These are phyloP conservation scores for Spialia ferax DNA, from an alignment of 2,888 invertebrate genomes.

Conservation along the genomic window DNA sequence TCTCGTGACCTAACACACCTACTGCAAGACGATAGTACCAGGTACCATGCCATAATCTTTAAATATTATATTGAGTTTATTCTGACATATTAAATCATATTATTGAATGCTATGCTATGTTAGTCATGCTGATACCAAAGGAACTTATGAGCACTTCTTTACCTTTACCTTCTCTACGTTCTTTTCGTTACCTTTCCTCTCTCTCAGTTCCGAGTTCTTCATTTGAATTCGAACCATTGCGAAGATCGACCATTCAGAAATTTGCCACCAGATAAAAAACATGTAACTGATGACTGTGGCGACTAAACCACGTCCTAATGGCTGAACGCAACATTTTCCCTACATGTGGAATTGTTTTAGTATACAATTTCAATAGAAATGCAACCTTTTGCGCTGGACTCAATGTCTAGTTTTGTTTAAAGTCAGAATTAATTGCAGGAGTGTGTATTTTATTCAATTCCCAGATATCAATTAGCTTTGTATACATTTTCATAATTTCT, in stretches of 20 bases:
- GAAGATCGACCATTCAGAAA: constrained; percentile 19
- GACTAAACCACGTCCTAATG: constrained; percentile 17
- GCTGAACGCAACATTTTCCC: constrained; percentile 5
- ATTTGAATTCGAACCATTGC: constrained; percentile 10
- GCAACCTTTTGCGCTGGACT: background rate
- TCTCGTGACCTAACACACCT: too few relatives aligned
- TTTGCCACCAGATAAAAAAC: constrained; percentile 25
- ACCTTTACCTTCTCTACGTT: too few relatives aligned
- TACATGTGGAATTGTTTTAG: constrained; percentile 6
- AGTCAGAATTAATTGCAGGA: background rate
- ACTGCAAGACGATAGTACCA: too few relatives aligned
- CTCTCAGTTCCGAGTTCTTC: too few relatives aligned
- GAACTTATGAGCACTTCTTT: too few relatives aligned
- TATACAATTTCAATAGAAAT: background rate
- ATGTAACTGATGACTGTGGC: constrained; percentile 21
- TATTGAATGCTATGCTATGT: too few relatives aligned
- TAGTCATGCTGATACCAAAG: too few relatives aligned
- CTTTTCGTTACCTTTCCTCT: too few relatives aligned
- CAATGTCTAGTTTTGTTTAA: constrained; percentile 1
- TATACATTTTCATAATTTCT: constrained; percentile 27
- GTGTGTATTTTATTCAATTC: constrained; percentile 18
- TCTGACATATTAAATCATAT: too few relatives aligned
- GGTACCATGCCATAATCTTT: too few relatives aligned
- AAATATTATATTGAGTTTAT: too few relatives aligned
- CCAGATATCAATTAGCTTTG: constrained; percentile 32